Conservation (phyloP, 2,888 invertebrate species). For the Meiosimyza platycephala region DNA sequence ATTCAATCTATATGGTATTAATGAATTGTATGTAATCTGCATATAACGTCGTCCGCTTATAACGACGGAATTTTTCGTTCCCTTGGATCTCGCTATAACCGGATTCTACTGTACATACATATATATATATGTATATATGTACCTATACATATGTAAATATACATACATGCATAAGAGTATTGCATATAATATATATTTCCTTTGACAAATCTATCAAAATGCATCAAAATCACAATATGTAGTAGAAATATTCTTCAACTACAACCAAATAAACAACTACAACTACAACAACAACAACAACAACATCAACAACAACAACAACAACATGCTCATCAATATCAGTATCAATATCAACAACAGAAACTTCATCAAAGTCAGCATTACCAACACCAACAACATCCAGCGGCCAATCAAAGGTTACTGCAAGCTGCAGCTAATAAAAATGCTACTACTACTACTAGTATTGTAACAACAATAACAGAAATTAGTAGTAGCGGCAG, state of each 20-base stretch:
- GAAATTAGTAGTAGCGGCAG: constrained; percentile 39
- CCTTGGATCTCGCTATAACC: no score
- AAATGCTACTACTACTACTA: constrained; percentile 31
- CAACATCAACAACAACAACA: constrained; percentile 37
- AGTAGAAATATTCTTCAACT: constrained; percentile 45
- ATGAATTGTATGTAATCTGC: no score
- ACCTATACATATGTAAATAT: constrained; percentile 29
- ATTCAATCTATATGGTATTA: no score
- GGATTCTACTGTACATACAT: no score
- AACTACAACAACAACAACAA: constrained; percentile 34
- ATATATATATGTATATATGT: no score
- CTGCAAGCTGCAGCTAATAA: constrained; percentile 34
- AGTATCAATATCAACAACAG: constrained; percentile 40
- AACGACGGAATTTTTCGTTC: no score
- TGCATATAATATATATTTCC: constrained; percentile 9
- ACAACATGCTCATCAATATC: constrained; percentile 32
- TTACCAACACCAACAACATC: constrained; percentile 13
- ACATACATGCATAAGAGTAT: constrained; percentile 25
- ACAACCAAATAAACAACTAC: constrained; percentile 29
- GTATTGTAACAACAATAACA: constrained; percentile 31
- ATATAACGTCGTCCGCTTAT: no score
- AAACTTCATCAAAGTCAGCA: constrained; percentile 35
- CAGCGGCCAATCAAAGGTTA: constrained; percentile 22
- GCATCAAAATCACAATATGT: constrained; percentile 33
- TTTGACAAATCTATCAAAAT: constrained; percentile 24